phyloP scores from a whole-genome alignment of 2,888 invertebrate species.

The Sesia bembeciformis region DNA sequence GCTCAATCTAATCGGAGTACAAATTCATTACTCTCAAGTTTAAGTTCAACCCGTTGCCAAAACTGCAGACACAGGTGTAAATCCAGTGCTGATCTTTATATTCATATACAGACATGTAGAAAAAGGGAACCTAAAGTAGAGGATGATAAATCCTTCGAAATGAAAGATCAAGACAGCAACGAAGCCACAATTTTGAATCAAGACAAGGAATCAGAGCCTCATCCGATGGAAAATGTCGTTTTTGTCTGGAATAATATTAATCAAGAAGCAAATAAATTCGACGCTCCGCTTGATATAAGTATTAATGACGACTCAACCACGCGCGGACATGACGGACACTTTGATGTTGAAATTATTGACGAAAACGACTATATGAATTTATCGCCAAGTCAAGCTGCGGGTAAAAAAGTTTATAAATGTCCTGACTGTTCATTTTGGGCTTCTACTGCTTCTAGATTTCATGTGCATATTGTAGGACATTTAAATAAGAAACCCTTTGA shows the following conservation, averaged over 20 bases:
- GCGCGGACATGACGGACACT: constrained; percentile 42
- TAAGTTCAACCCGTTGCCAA: constrained; percentile 86
- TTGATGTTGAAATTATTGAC: constrained; percentile 49
- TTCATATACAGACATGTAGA: constrained; percentile 83
- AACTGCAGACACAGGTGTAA: constrained; percentile 91
- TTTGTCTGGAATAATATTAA: constrained; percentile 87
- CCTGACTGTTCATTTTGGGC: constrained; percentile 95
- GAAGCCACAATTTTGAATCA: constrained; percentile 34
- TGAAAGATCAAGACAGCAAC: constrained; percentile 38
- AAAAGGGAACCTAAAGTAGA: constrained; percentile 50
- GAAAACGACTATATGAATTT: constrained; percentile 76
- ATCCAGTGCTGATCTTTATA: constrained; percentile 84
- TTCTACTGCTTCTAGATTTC: constrained; percentile 92
- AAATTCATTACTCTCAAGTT: constrained; percentile 56
- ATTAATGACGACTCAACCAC: constrained; percentile 64
- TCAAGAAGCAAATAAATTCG: constrained; percentile 46
- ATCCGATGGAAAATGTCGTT: constrained; percentile 87
- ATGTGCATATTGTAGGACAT: constrained; percentile 95
- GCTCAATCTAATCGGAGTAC: constrained; percentile 52
- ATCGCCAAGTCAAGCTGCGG: constrained; percentile 75
- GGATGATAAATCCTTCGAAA: constrained; percentile 33
- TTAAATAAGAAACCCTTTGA: constrained; percentile 95
- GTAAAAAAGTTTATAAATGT: constrained; percentile 91
- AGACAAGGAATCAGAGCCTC: constrained; percentile 68
- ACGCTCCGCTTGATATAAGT: constrained; percentile 54